Percentiles rank a stretch among this genome's conserved stretches.
Conservation (phyloP, 2,797 vertebrate genomes). For the Acestrorhynchus altus region DNA sequence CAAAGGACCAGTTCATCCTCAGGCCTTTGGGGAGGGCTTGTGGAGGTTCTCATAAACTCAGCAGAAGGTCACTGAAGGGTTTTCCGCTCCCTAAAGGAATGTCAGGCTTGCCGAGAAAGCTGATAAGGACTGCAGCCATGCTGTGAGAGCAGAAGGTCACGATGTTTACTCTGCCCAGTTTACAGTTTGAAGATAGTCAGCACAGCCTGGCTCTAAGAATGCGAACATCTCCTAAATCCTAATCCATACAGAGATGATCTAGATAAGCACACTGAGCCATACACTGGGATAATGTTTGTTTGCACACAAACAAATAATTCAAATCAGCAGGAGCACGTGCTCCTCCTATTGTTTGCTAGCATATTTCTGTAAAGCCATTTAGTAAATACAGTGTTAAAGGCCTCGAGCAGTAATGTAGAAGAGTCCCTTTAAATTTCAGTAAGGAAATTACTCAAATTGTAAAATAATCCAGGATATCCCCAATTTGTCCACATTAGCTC, state of each 20-base stretch:
- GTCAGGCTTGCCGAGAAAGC: conserved; percentile 37
- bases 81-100: conserved; percentile 54
- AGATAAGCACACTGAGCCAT: conserved; percentile 44
- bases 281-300: neutral
- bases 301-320: neutral
- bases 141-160: conserved; percentile 31
- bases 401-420: neutral
- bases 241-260: conserved; percentile 39
- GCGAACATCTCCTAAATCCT: conserved; percentile 62
- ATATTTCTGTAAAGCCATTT: neutral
- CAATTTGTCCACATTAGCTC: neutral
- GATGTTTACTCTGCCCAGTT: conserved; percentile 59
- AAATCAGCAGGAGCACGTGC: neutral
- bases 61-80: conserved; percentile 38
- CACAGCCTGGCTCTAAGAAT: conserved; percentile 57
- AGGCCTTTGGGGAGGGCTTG: conserved; percentile 43
- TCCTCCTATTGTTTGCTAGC: neutral
- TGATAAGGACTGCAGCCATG: conserved; percentile 45
- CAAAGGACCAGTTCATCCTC: conserved; percentile 53
- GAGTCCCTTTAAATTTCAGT: neutral
- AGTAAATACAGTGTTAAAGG: neutral
- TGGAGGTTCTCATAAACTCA: conserved; percentile 49
- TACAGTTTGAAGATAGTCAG: conserved; percentile 61
- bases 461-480: neutral
- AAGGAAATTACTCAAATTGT: neutral